Percentiles rank a stretch among this genome's conserved stretches.
phyloP scores from a whole-genome alignment of 1,140 invertebrate genomes.

The Bombus superbus region DNA sequence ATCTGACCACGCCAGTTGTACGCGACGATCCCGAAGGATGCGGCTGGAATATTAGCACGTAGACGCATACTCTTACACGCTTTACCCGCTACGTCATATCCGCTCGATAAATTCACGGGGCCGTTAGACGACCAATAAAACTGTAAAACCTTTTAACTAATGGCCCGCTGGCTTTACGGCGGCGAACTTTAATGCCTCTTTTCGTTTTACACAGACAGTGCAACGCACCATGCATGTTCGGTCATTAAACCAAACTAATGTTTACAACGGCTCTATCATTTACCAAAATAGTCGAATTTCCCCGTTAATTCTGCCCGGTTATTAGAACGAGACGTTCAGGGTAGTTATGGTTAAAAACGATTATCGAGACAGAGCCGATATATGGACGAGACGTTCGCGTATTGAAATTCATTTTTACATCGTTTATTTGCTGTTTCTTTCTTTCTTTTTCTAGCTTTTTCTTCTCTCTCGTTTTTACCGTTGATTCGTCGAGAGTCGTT shows the following conservation, averaged over 20 bases:
- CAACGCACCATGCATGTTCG: conserved; percentile 16
- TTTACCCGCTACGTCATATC: conserved; percentile 58
- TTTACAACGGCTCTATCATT: conserved; percentile 15
- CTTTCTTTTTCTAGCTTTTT: not conserved
- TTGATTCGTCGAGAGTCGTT: not conserved
- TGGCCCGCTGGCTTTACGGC: conserved; percentile 63
- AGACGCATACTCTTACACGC: conserved; percentile 21
- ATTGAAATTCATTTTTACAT: not conserved
- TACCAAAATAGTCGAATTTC: not conserved
- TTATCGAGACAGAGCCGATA: not conserved
- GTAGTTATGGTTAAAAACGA: not conserved
- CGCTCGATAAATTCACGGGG: conserved; percentile 71
- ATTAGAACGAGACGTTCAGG: not conserved
- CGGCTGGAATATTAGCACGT: conserved; percentile 58
- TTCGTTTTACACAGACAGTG: conserved; percentile 37
- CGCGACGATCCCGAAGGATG: conserved; percentile 34
- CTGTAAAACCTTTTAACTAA: conserved; percentile 74
- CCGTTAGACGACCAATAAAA: conserved; percentile 72
- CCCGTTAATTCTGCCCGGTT: not conserved
- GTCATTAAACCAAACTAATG: conserved; percentile 65
- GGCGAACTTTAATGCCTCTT: conserved; percentile 65
- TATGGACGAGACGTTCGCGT: not conserved
- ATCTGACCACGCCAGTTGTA: conserved; percentile 30
- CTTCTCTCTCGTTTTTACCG: not conserved
- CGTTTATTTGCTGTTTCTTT: not conserved